Evolutionary conservation across 2,113 vertebrate genomes (phyloP), one percentile per base, ranked within the genome.

Genomic region (Phasianus colchicus): DNA sequence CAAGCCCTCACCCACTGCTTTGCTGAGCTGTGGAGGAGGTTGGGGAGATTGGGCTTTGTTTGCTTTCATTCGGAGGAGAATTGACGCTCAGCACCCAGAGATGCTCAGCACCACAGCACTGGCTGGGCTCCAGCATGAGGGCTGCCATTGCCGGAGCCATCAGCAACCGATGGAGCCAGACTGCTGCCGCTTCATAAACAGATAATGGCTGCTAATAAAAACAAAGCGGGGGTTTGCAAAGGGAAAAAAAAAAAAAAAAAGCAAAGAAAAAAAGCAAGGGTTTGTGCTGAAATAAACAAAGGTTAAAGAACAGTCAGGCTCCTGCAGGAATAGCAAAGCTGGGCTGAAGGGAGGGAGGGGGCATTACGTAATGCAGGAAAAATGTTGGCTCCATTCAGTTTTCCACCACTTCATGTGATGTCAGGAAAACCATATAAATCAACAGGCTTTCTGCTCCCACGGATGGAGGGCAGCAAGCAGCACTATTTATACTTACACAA

Each of bases 341-440:
- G 77, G 65, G 90, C 91, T 48, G 95, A 97, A 95, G 95, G 96
- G 86, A 97, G 93, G 94, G 97, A 96, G 96, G 95, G 64, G 92
- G 97, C 95, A 98, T 98, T 98, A 98, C 97, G 97, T 99, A 98
- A 99, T 98, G 97, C 96, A 97, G 97, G 97, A 98, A 98, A 98
- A 98, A 98, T 98, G 96, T 98, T 98, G 98, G 98, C 98, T 96
- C 94, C 83, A 83, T 96, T 97, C 95, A 90, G 89, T 96, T 97
- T 95, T 97, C 93, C 96, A 96, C 91, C 87, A 94, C 96, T 97
- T 96, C 92, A 96, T 96, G 95, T 97, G 97, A 97, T 95, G 93
- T 97, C 94, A 97, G 95, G 91, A 96, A 97, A 97, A 91, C 93
- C 96, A 97, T 96, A 96, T 96, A 97, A 97, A 96, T 96, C 96